phyloP scores from a whole-genome alignment of 2,113 vertebrate genomes.

The Erpornis zantholeuca region DNA sequence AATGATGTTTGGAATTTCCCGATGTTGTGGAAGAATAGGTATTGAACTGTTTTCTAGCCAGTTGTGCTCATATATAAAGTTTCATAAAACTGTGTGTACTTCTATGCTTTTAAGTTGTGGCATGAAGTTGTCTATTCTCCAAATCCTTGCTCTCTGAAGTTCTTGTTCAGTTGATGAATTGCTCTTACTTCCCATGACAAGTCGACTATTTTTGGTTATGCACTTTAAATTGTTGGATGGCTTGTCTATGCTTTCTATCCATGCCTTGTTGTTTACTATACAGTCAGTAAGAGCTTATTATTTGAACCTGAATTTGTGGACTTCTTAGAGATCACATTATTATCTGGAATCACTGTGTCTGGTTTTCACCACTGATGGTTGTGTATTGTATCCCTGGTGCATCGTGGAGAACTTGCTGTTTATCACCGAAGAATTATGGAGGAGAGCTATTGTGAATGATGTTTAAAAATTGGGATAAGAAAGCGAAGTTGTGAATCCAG shows the following conservation, averaged over 20 bases:
- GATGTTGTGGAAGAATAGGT: not conserved
- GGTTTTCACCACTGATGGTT: not conserved
- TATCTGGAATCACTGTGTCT: not conserved
- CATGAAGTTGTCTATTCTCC: not conserved
- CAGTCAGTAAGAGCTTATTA: not conserved
- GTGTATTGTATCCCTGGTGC: not conserved
- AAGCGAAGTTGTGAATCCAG: not conserved
- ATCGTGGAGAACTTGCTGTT: not conserved
- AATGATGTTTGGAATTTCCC: not conserved
- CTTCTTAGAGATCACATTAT: not conserved
- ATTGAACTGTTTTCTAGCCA: not conserved
- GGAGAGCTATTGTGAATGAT: constrained; percentile 2
- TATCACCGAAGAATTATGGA: not conserved
- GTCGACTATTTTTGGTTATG: not conserved
- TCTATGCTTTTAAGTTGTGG: not conserved
- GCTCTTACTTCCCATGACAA: not conserved
- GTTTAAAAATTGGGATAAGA: not conserved
- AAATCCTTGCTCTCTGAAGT: not conserved
- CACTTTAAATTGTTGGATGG: not conserved
- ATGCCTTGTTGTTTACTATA: not conserved
- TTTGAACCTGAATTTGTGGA: not conserved
- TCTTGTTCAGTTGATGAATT: not conserved
- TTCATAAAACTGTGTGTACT: not conserved
- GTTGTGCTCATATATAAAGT: not conserved
- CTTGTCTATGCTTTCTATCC: not conserved